A percentile compares a stretch with the other conserved stretches of the same genome.
These are phyloP conservation scores for Cyphomyrus discorhynchus DNA, from an alignment of 2,113 vertebrate genomes.

Conservation along the genomic window DNA sequence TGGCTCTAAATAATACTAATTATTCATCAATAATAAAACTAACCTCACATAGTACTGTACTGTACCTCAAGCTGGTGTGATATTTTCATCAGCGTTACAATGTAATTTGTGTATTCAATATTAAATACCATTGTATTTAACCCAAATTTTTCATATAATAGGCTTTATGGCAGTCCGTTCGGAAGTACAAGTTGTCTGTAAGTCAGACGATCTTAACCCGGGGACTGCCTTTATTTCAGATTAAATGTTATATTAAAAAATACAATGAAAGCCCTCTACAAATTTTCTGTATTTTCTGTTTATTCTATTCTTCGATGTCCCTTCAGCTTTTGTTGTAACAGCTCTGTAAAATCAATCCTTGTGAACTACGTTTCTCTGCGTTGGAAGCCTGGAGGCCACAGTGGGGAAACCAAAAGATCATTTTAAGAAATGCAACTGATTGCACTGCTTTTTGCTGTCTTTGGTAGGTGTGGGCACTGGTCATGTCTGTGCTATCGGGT, in stretches of 20 bases:
- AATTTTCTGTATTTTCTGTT: constrained; percentile 21
- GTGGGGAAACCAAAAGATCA: constrained; percentile 18
- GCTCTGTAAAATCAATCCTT: constrained; percentile 41
- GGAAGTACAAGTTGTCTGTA: not conserved
- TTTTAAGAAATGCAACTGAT: constrained; percentile 19
- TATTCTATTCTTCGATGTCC: constrained; percentile 33
- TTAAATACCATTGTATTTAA: not conserved
- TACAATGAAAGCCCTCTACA: constrained; percentile 31
- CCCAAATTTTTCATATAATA: not conserved
- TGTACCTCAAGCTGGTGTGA: not conserved
- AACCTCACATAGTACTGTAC: not conserved
- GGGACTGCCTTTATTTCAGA: constrained; percentile 13
- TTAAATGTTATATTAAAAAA: constrained; percentile 38
- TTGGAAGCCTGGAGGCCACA: not conserved
- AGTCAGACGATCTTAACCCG: not conserved
- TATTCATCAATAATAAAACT: not conserved
- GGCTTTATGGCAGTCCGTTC: not conserved
- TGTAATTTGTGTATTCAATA: not conserved
- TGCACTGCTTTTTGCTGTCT: not conserved
- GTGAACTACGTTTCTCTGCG: constrained; percentile 15
- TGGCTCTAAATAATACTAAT: not conserved
- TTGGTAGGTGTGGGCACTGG: not conserved
- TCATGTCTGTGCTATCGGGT: not conserved
- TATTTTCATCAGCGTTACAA: not conserved
- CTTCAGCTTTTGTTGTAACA: not conserved